phyloP scores from a whole-genome alignment of 1,140 invertebrate species.

The Trinorchestia longiramus region DNA sequence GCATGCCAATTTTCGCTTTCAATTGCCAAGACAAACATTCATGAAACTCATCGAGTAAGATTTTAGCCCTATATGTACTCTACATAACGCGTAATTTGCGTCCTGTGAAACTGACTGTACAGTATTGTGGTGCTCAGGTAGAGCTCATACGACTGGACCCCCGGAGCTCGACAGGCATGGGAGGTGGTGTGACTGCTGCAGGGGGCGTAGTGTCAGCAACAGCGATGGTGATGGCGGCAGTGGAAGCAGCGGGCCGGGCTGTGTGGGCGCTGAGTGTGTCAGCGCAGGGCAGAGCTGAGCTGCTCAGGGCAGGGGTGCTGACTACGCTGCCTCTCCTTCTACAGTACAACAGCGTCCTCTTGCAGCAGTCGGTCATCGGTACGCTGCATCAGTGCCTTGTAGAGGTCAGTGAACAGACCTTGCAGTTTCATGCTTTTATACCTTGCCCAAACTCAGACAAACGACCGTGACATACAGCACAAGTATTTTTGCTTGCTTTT shows the following conservation, averaged over 20 bases:
- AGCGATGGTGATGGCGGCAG: constrained; percentile 24
- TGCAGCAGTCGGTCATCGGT: constrained; percentile 21
- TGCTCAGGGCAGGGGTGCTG: constrained; percentile 29
- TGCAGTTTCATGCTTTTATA: neutral
- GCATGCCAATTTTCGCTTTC: too few relatives aligned
- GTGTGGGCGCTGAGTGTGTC: constrained; percentile 38
- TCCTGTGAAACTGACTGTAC: too few relatives aligned
- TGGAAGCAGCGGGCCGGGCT: constrained; percentile 23
- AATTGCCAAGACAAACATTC: too few relatives aligned
- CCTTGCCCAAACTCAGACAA: too few relatives aligned
- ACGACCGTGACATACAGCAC: too few relatives aligned
- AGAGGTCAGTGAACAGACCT: neutral
- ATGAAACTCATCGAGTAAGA: too few relatives aligned
- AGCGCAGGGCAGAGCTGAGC: constrained; percentile 32
- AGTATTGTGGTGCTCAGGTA: constrained; percentile 38
- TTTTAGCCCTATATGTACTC: too few relatives aligned
- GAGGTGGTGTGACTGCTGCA: constrained; percentile 31
- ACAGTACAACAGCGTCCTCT: constrained; percentile 11
- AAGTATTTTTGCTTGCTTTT: too few relatives aligned
- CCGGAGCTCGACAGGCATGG: constrained; percentile 21
- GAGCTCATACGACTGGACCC: constrained; percentile 37
- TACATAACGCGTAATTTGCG: too few relatives aligned
- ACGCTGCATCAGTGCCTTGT: neutral
- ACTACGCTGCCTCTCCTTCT: neutral
- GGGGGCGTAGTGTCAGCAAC: constrained; percentile 29